Percentiles rank a stretch among this genome's conserved stretches.
Conservation (phyloP, 1,140 invertebrate genomes). For the Formica exsecta region DNA sequence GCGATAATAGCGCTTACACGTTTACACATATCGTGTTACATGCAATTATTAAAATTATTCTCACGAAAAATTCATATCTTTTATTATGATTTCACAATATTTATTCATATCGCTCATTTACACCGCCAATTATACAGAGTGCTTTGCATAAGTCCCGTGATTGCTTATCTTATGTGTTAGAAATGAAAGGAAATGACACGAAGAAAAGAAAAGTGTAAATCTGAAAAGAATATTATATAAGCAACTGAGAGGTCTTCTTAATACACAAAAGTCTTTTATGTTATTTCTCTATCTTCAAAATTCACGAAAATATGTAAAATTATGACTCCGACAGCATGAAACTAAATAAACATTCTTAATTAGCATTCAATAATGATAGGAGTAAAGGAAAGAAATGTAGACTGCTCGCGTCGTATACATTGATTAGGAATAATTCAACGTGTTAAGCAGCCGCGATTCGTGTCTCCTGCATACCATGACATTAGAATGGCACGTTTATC, state of each 20-base stretch:
- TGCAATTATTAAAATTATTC: constrained; percentile 10
- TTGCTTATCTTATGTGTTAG: background rate
- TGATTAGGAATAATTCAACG: constrained; percentile 15
- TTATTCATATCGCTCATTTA: background rate
- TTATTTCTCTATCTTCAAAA: constrained; percentile 3
- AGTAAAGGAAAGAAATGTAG: background rate
- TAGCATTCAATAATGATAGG: no score
- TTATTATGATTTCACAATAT: background rate
- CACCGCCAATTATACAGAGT: background rate
- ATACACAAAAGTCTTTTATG: background rate
- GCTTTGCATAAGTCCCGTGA: background rate
- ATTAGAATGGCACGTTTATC: constrained; percentile 45
- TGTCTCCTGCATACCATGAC: constrained; percentile 11
- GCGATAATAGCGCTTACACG: background rate
- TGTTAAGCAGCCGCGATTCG: constrained; percentile 1
- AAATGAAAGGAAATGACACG: background rate
- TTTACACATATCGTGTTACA: background rate
- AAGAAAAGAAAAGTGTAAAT: background rate
- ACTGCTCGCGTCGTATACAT: background rate
- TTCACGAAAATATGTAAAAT: background rate
- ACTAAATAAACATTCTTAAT: background rate
- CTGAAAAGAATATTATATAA: no score
- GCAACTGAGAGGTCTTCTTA: background rate
- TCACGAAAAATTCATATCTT: background rate
- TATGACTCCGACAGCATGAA: background rate